Base-by-base conservation (phyloP, 2,113 vertebrate genomes). In the Upupa epops region DNA sequence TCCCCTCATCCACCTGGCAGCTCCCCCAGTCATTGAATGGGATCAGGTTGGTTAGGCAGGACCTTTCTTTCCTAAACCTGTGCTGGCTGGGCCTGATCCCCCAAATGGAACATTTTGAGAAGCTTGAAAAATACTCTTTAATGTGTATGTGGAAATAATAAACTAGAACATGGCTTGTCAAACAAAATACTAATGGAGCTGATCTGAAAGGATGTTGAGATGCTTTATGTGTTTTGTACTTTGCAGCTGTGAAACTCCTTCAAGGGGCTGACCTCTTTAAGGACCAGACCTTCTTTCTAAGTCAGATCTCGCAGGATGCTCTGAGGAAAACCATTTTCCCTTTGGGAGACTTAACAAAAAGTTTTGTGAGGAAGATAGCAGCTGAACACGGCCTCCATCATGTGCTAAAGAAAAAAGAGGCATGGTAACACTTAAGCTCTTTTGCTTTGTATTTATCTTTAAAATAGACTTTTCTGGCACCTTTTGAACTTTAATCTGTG, bases 221-320 rank as follows among this genome's bases (percentile, higher is more conserved):
- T 64, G 1, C 64, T 75, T 65, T 63, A 21, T 96, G 55, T 92
- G 73, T 93, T 95, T 80, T 94, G 42, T 40, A 51, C 56, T 74
- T 90, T 90, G 82, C 96, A 99, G 99, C 97, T 90, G 98, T 98
- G 87, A 98, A 97, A 94, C 97, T 99, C 52, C 97, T 98, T 64
- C 97, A 98, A 72, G 99, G 98, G 73, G 99, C 98, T 17, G 99
- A 99, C 92, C 97, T 94, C 65, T 45, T 97, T 66, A 99, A 99
- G 98, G 99, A 99, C 97, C 99, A 99, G 97, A 99, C 99, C 14
- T 99, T 99, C 97, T 99, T 99, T 96, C 98, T 99, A 69, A 99
- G 99, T 95, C 99, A 99, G 97, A 98, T 99, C 91, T 97, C 99
- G 4, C 99, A 99, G 93, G 97, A 98, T 46, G 98, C 99, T 66